These are phyloP conservation scores for Scelioninae gen. 1 DNA, from an alignment of 2,888 invertebrate species.

Conservation along the genomic window DNA sequence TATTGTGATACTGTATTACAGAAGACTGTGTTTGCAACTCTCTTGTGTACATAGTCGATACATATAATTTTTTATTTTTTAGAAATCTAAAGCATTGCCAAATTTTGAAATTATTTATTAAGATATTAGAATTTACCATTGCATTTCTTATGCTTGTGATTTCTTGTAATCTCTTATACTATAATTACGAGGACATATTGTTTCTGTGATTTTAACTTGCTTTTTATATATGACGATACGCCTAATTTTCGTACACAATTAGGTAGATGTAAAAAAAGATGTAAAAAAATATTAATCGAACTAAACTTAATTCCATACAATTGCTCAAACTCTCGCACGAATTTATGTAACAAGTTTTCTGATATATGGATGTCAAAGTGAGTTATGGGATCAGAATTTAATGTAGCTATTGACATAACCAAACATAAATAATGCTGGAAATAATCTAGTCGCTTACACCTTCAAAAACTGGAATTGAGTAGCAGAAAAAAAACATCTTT, in stretches of 20 bases:
- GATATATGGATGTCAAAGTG: background rate
- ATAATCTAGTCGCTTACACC: constrained; percentile 41
- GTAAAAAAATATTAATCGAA: constrained; percentile 58
- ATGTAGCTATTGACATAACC: constrained; percentile 21
- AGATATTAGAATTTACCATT: constrained; percentile 21
- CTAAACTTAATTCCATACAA: constrained; percentile 26
- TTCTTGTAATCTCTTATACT: constrained; percentile 52
- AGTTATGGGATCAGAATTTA: constrained; percentile 40
- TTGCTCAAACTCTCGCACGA: constrained; percentile 43
- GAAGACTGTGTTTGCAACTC: constrained; percentile 51
- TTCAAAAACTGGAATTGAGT: constrained; percentile 44
- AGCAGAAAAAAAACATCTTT: constrained; percentile 12
- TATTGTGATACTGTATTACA: constrained; percentile 22
- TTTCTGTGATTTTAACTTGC: constrained; percentile 56
- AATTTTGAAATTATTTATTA: constrained; percentile 13
- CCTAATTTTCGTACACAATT: constrained; percentile 48
- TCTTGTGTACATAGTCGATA: constrained; percentile 44
- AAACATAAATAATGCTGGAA: constrained; percentile 44
- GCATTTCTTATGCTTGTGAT: constrained; percentile 22
- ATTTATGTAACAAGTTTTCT: constrained; percentile 18
- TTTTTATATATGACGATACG: too few relatives aligned
- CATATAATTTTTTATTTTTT: constrained; percentile 56
- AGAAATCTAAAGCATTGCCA: constrained; percentile 61
- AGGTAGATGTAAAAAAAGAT: constrained; percentile 44
- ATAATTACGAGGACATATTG: constrained; percentile 14